Evolutionary conservation across 2,888 invertebrate species (phyloP).

Genomic region (Biston stratarius): DNA sequence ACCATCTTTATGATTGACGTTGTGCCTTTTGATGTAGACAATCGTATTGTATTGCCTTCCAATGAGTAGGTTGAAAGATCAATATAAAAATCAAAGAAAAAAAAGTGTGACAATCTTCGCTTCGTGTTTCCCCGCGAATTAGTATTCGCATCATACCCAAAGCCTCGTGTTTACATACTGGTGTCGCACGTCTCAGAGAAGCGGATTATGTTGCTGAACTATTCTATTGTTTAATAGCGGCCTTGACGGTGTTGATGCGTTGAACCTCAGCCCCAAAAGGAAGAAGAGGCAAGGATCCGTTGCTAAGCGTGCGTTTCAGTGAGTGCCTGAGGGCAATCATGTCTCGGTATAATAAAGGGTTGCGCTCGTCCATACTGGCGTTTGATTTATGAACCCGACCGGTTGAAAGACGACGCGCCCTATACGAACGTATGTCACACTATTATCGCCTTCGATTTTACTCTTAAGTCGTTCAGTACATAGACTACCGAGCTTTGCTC

Average conservation of each 20-base stretch:
- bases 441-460: constrained; percentile 58
- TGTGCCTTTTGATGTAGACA: constrained; percentile 44
- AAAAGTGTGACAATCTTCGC: constrained; percentile 58
- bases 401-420: constrained; percentile 64
- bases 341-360: constrained; percentile 83
- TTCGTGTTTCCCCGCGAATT: constrained; percentile 74
- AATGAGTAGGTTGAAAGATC: constrained; percentile 34
- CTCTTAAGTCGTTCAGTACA: constrained; percentile 37
- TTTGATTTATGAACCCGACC: constrained; percentile 74
- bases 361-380: constrained; percentile 74
- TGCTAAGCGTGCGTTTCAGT: constrained; percentile 77
- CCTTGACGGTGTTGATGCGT: constrained; percentile 60
- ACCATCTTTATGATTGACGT: constrained; percentile 66
- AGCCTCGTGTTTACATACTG: constrained; percentile 61
- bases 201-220: constrained; percentile 62
- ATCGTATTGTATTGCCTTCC: constrained; percentile 26
- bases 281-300: constrained; percentile 68
- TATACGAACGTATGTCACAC: constrained; percentile 82
- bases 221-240: constrained; percentile 62
- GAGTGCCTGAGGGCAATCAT: constrained; percentile 83
- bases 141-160: constrained; percentile 63
- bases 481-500: too few relatives aligned
- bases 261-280: constrained; percentile 65
- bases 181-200: constrained; percentile 58
- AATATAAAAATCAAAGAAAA: constrained; percentile 55